Conservation (phyloP, 2,888 invertebrate genomes). For the Dichetophora obliterata region DNA sequence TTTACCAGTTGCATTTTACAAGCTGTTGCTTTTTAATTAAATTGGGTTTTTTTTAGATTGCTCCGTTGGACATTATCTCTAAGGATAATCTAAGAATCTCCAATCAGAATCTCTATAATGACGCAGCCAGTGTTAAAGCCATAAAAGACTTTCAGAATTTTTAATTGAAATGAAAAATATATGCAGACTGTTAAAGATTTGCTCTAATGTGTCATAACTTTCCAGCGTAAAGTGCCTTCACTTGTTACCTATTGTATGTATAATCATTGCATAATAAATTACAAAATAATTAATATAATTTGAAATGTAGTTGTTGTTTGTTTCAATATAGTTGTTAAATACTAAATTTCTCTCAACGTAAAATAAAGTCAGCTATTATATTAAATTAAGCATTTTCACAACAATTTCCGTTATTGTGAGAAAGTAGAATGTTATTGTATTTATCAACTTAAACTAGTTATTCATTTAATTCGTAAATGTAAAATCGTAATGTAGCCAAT, state of each 20-base stretch:
- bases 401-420: too few relatives aligned
- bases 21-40: neutral
- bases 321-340: too few relatives aligned
- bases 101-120: constrained; percentile 39
- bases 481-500: too few relatives aligned
- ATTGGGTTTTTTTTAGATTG: constrained; percentile 48
- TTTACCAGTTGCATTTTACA: too few relatives aligned
- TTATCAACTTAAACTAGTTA: too few relatives aligned
- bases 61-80: constrained; percentile 54
- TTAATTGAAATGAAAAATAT: constrained; percentile 30
- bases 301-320: neutral
- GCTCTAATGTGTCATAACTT: neutral
- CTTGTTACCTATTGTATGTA: too few relatives aligned
- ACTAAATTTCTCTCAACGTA: too few relatives aligned
- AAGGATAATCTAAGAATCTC: constrained; percentile 53
- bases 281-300: neutral
- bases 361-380: too few relatives aligned
- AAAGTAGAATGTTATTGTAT: too few relatives aligned
- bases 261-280: constrained; percentile 1
- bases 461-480: too few relatives aligned
- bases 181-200: neutral
- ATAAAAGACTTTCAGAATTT: constrained; percentile 56
- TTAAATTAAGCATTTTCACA: too few relatives aligned
- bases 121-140: constrained; percentile 41
- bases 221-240: constrained; percentile 29